These are phyloP conservation scores for Melanotaenia duboulayi DNA, from an alignment of 2,113 vertebrate genomes.

Conservation along the genomic window DNA sequence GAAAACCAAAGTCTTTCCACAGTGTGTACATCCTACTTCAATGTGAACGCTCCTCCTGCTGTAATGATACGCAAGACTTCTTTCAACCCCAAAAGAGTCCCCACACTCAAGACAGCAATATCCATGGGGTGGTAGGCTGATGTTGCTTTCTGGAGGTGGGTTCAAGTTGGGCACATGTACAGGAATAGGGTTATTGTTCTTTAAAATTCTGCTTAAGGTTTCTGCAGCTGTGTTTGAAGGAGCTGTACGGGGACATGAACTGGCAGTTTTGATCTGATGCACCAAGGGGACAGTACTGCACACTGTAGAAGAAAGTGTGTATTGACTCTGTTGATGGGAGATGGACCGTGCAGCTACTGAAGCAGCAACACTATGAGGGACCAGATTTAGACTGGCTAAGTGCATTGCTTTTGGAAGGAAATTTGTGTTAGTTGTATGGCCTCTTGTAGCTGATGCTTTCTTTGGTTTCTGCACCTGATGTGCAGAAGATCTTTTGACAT, in stretches of 20 bases:
- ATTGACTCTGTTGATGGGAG: constrained; percentile 77
- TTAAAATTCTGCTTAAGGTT: constrained; percentile 90
- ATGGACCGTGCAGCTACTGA: constrained; percentile 88
- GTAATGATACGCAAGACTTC: constrained; percentile 92
- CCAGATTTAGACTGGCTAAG: constrained; percentile 95
- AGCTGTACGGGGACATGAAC: constrained; percentile 64
- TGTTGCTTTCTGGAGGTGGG: constrained; percentile 87
- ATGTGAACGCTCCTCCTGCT: constrained; percentile 92
- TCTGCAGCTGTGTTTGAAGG: constrained; percentile 81
- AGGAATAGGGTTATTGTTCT: constrained; percentile 91
- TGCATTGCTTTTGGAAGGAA: constrained; percentile 95
- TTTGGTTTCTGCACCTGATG: constrained; percentile 75
- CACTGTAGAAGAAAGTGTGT: constrained; percentile 82
- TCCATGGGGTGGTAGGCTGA: constrained; percentile 89
- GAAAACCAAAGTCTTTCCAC: constrained; percentile 90
- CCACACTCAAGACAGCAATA: constrained; percentile 95
- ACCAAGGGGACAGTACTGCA: constrained; percentile 90
- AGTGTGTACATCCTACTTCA: constrained; percentile 93
- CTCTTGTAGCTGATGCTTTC: constrained; percentile 57
- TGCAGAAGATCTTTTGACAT: constrained; percentile 68
- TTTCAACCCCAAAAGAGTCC: constrained; percentile 93
- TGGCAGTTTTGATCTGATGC: constrained; percentile 91
- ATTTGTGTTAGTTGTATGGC: constrained; percentile 69
- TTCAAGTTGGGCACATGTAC: constrained; percentile 92
- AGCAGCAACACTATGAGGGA: constrained; percentile 94